phyloP scores from a whole-genome alignment of 2,113 vertebrate species.

The Entosphenus tridentatus region DNA sequence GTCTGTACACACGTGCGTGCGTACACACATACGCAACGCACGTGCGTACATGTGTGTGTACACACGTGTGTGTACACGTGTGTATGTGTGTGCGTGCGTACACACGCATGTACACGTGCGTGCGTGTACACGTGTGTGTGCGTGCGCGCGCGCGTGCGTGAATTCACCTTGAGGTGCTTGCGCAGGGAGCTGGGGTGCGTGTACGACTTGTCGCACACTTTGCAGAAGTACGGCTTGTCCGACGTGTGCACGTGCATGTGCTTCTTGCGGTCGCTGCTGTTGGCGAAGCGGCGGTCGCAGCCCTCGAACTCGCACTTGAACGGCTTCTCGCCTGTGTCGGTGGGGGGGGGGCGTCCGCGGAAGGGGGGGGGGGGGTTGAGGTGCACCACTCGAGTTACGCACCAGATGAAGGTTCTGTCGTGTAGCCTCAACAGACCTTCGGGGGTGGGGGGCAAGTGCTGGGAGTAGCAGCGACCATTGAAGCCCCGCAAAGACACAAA shows the following conservation, averaged over 20 bases:
- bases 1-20: background rate
- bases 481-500: no score
- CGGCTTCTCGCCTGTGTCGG: constrained; percentile 57
- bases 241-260: constrained; percentile 87
- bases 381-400: no score
- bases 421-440: no score
- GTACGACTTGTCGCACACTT: constrained; percentile 90
- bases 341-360: no score
- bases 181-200: constrained; percentile 81
- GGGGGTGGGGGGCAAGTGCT: no score
- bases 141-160: background rate
- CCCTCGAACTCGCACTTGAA: constrained; percentile 95
- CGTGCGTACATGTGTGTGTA: background rate
- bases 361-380: no score
- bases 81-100: background rate
- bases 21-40: background rate
- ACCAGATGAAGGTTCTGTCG: no score
- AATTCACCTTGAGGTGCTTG: constrained; percentile 73
- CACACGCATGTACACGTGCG: background rate
- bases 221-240: constrained; percentile 93
- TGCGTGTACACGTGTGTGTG: background rate
- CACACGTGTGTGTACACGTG: background rate
- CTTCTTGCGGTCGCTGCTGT: constrained; percentile 90
- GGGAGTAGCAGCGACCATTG: no score
- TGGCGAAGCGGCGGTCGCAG: constrained; percentile 89